Conservation (phyloP, 2,888 invertebrate species). For the Drosophila picticornis region DNA sequence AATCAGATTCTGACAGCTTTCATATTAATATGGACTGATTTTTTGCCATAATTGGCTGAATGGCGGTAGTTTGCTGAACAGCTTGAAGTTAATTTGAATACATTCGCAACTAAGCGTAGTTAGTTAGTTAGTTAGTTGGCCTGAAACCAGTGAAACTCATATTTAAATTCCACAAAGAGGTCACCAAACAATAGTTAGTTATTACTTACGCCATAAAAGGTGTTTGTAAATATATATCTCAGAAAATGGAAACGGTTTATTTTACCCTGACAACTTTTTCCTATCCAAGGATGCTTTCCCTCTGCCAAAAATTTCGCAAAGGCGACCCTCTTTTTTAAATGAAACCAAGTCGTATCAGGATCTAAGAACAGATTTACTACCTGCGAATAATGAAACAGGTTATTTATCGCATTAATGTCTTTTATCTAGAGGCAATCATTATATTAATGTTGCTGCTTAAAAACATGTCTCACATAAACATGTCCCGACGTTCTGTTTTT, state of each 20-base stretch:
- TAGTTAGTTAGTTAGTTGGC: neutral
- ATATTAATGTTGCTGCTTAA: neutral
- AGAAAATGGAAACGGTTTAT: neutral
- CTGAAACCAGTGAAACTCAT: neutral
- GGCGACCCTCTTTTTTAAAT: neutral
- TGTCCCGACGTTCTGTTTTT: neutral
- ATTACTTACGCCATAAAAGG: neutral
- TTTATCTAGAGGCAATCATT: neutral
- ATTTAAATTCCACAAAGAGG: neutral
- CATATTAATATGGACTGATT: neutral
- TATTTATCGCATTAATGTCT: neutral
- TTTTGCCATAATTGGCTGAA: neutral
- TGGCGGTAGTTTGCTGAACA: neutral
- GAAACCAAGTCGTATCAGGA: neutral
- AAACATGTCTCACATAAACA: neutral
- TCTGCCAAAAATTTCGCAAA: neutral
- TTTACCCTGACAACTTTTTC: too few species aligned
- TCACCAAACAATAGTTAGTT: neutral
- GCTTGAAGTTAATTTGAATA: neutral
- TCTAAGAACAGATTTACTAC: neutral
- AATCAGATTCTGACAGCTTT: slow-evolving; percentile 11
- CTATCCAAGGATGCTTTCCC: neutral
- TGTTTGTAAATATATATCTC: neutral
- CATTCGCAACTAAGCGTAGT: neutral
- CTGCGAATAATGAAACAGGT: neutral